Percentiles rank a stretch among this genome's conserved stretches.
Evolutionary conservation across 1,140 invertebrate species (phyloP).

Genomic region (Pseudomyrmex flavicornis): DNA sequence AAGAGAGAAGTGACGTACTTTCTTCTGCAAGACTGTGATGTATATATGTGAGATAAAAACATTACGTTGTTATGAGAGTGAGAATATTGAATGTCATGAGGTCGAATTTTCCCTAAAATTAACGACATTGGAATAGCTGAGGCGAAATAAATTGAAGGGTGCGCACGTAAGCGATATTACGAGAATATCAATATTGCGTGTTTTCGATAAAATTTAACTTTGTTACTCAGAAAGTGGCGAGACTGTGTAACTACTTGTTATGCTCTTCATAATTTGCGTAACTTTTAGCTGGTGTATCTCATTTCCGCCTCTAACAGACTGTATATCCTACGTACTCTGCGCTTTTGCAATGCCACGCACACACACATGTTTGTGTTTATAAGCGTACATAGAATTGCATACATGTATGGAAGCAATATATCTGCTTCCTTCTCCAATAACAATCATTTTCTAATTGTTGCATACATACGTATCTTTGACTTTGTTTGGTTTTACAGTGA

Average conservation of each 20-base stretch:
- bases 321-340: conserved; percentile 3
- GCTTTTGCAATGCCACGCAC: not conserved
- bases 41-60: conserved; percentile 8
- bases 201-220: conserved; percentile 55
- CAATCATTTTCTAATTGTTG: conserved; percentile 4
- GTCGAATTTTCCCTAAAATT: conserved; percentile 32
- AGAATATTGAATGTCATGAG: conserved; percentile 10
- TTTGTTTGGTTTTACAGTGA: conserved; percentile 2
- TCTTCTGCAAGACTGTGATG: not conserved
- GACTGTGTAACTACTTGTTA: conserved; percentile 18
- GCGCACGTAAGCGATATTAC: conserved; percentile 16
- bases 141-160: conserved; percentile 1
- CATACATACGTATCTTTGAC: not conserved
- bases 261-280: conserved; percentile 41
- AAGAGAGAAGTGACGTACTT: conserved; percentile 37
- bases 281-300: conserved; percentile 29
- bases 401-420: conserved; percentile 21
- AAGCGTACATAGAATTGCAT: not conserved
- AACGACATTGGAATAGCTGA: conserved; percentile 17
- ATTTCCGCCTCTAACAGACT: conserved; percentile 24
- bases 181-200: conserved; percentile 47
- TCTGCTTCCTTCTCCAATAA: not conserved
- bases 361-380: not conserved
- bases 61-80: not conserved
- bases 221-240: conserved; percentile 12